Evolutionary conservation across 2,113 vertebrate species (phyloP), one percentile per base, ranked within the genome.

Genomic region (Atlantisia rogersi): DNA sequence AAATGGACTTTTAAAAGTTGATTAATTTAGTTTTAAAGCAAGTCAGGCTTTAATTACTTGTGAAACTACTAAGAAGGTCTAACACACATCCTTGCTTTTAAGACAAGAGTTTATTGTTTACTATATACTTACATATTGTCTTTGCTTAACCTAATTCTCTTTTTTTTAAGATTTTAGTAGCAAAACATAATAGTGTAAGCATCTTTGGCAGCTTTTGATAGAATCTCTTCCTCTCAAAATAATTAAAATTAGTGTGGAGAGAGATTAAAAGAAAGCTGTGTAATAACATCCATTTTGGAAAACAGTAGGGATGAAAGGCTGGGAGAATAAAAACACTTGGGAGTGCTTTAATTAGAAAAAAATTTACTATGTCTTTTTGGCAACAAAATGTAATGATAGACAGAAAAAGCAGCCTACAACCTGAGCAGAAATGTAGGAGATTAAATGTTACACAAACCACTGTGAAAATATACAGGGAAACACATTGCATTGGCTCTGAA

Each of bases 311-410:
- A 88, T 88, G 48, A 86, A 93, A 84, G 65, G 6, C 21, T 82
- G 4, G 15, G 28, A 86, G 19, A 84, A 75, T 37, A 93, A 71
- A 93, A 84, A 50, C 26, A 56, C 12, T 32, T 22, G 9, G 15
- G 44, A 84, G 3, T 65, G 17, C 40, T 94, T 94, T 79, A 84
- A 76, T 68, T 73, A 53, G 37, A 86, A 95, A 92, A 92, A 80
- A 82, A 35, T 76, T 8, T 71, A 46, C 16, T 59, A 5, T 73
- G 12, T 53, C 58, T 71, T 90, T 46, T 84, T 78, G 71, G 62
- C 83, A 93, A 52, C 39, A 20, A 84, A 84, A 76, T 39, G 3
- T 39, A 82, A 79, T 15, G 26, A 76, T 12, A 60, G 9, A 56
- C 35, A 64, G 31, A 90, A 93, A 86, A 70, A 76, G 12, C 32